Percentiles rank a stretch among this genome's conserved stretches.
Evolutionary conservation across 2,888 invertebrate genomes (phyloP).

Genomic region (Drosophila engyochracea): DNA sequence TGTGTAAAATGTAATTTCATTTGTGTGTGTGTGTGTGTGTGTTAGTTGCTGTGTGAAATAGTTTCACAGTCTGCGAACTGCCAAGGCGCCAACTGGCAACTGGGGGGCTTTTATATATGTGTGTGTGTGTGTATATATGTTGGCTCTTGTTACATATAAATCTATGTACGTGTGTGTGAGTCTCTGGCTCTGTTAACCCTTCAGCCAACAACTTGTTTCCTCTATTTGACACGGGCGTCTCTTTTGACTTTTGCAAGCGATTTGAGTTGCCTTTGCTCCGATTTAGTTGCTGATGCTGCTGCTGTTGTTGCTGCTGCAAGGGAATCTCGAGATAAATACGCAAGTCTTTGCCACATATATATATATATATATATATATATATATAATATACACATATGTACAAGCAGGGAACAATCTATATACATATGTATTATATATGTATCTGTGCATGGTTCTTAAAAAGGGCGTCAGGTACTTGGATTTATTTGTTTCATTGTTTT

Average conservation of each 20-base stretch:
- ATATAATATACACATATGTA: not conserved
- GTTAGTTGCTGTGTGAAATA: slow-evolving; percentile 51
- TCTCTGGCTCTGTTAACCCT: slow-evolving; percentile 58
- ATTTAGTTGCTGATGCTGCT: slow-evolving; percentile 37
- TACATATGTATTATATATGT: slow-evolving; percentile 11
- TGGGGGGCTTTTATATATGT: slow-evolving; percentile 38
- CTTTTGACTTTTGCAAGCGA: slow-evolving; percentile 68
- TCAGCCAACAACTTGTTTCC: slow-evolving; percentile 75
- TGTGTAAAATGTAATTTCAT: slow-evolving; percentile 53
- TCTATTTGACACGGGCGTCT: slow-evolving; percentile 73
- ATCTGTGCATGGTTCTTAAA: slow-evolving; percentile 28
- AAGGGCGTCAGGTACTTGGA: slow-evolving; percentile 68
- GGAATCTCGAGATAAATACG: slow-evolving; percentile 59
- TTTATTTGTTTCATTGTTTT: slow-evolving; percentile 14
- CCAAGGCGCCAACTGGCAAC: slow-evolving; percentile 67
- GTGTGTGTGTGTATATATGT: slow-evolving; percentile 8
- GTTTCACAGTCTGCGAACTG: slow-evolving; percentile 74
- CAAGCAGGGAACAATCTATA: slow-evolving; percentile 5
- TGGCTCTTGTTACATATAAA: slow-evolving; percentile 56
- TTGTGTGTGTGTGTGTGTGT: slow-evolving; percentile 29
- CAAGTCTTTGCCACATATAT: slow-evolving; percentile 13
- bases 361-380: not conserved
- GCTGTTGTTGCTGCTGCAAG: slow-evolving; percentile 7
- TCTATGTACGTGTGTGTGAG: slow-evolving; percentile 19
- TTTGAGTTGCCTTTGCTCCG: slow-evolving; percentile 52